Evolutionary conservation across 2,888 invertebrate species (phyloP).

Genomic region (Stramonita haemastoma): DNA sequence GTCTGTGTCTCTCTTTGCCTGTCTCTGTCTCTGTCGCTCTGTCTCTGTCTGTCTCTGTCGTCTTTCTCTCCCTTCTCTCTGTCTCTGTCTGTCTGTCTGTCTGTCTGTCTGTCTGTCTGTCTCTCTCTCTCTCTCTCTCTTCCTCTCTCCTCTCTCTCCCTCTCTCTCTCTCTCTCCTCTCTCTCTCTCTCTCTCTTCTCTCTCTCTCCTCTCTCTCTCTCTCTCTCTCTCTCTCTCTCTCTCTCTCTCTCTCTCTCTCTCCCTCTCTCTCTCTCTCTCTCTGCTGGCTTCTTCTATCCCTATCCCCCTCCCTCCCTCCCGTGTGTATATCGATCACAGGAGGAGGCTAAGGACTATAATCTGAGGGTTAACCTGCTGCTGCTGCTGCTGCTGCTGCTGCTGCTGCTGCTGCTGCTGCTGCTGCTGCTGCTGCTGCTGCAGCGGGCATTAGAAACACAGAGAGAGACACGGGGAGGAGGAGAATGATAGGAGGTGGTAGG

Average conservation of each 20-base stretch:
- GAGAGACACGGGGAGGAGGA: not conserved
- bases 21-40: not conserved
- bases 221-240: not conserved
- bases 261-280: slow-evolving; percentile 1
- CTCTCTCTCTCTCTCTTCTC: not conserved
- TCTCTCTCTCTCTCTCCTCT: too few species aligned
- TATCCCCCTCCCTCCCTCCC: too few species aligned
- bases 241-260: not conserved
- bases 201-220: not conserved
- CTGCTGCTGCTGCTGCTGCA: not conserved
- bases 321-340: too few species aligned
- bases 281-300: not conserved
- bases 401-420: too few species aligned
- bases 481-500: not conserved
- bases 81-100: not conserved
- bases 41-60: not conserved
- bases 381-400: too few species aligned
- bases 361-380: not conserved
- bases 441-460: not conserved
- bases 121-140: slow-evolving; percentile 6
- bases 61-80: not conserved
- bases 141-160: not conserved
- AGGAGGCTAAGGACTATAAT: not conserved
- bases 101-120: not conserved
- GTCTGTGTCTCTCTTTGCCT: not conserved